Evolutionary conservation across 2,888 invertebrate genomes (phyloP).

Genomic region (Leptinotarsa haldemani): DNA sequence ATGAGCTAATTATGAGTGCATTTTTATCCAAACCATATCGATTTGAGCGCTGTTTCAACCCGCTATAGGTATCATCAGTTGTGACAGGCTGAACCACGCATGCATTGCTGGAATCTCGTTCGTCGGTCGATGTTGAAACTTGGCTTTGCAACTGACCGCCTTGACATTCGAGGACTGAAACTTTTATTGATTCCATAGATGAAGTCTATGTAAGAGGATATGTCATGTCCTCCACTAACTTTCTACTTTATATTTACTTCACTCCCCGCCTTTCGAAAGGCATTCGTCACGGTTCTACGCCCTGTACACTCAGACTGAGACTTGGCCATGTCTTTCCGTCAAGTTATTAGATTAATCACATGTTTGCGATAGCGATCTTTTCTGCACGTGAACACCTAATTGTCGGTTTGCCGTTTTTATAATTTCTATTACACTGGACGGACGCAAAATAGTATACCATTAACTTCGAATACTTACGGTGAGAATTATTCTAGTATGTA

Average conservation of each 20-base stretch:
- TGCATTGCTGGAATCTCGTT: no score
- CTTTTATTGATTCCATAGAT: no score
- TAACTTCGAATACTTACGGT: conserved; percentile 36
- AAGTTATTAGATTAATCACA: conserved; percentile 17
- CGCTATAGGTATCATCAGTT: no score
- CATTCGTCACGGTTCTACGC: conserved; percentile 2
- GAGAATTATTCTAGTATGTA: conserved; percentile 42
- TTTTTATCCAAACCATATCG: no score
- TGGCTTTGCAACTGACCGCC: no score
- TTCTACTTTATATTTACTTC: background rate
- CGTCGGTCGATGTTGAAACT: no score
- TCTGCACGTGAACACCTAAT: conserved; percentile 60
- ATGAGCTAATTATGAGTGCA: no score
- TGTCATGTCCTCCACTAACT: no score
- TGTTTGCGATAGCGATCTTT: conserved; percentile 57
- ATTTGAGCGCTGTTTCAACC: no score
- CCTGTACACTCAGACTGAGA: conserved; percentile 10
- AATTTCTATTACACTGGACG: conserved; percentile 56
- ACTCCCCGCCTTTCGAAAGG: background rate
- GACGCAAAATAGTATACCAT: conserved; percentile 29
- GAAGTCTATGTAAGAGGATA: no score
- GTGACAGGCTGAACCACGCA: no score
- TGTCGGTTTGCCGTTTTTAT: conserved; percentile 53
- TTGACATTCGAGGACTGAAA: no score
- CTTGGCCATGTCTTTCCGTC: conserved; percentile 13